A percentile compares a stretch with the other conserved stretches of the same genome.
Evolutionary conservation across 2,113 vertebrate genomes (phyloP).

Genomic region (Lampris incognitus): DNA sequence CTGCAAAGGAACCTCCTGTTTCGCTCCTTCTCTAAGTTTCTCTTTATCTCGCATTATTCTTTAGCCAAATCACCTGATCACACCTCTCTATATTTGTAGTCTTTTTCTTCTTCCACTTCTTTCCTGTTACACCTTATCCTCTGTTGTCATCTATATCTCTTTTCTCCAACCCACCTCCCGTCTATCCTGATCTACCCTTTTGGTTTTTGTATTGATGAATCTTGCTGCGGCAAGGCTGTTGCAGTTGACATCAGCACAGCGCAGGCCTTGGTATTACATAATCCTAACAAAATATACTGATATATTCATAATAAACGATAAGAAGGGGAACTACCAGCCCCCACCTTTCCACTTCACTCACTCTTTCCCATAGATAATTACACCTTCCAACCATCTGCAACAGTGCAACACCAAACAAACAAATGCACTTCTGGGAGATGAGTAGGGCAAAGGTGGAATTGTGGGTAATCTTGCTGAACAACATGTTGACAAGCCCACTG

Average conservation of each 20-base stretch:
- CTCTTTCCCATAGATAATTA: conserved; percentile 53
- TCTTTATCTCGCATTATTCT: not conserved
- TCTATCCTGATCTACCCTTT: not conserved
- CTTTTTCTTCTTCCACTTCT: not conserved
- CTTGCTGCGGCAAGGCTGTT: not conserved
- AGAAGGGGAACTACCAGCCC: not conserved
- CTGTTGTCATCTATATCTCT: too few species aligned
- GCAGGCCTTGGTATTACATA: not conserved
- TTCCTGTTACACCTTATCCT: not conserved
- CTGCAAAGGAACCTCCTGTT: conserved; percentile 7
- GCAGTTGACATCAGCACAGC: not conserved
- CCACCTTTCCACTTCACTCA: not conserved
- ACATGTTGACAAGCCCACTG: conserved; percentile 37
- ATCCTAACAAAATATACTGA: conserved; percentile 9
- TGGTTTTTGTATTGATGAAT: not conserved
- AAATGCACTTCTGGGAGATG: conserved; percentile 64
- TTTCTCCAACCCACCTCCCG: too few species aligned
- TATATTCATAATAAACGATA: conserved; percentile 10
- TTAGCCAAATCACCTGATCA: not conserved
- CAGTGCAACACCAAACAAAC: conserved; percentile 41
- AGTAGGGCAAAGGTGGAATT: conserved; percentile 7
- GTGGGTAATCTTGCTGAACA: not conserved
- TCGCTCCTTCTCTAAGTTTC: not conserved
- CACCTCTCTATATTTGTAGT: not conserved
- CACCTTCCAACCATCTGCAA: conserved; percentile 36